Evolutionary conservation across 2,113 vertebrate genomes (phyloP).

Genomic region (Paracanthobrama guichenoti): DNA sequence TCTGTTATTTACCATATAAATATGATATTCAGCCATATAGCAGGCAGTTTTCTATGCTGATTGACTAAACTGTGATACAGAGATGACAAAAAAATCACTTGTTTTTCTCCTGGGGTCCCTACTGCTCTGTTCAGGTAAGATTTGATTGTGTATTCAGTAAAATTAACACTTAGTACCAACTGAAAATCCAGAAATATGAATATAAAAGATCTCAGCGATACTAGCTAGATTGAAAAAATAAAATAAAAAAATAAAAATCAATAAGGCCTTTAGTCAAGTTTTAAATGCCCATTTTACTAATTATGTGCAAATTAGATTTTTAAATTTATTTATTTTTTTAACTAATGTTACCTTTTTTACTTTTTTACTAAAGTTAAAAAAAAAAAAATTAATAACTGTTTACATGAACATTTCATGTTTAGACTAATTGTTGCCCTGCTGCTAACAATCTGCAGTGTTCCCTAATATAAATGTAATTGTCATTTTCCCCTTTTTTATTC

Average conservation of each 20-base stretch:
- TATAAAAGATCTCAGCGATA: neutral
- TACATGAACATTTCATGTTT: neutral
- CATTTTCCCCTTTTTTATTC: too few relatives aligned
- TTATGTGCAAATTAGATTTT: too few relatives aligned
- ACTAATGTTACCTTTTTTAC: too few relatives aligned
- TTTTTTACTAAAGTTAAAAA: too few relatives aligned
- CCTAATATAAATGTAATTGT: neutral
- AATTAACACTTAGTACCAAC: neutral
- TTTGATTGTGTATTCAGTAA: neutral
- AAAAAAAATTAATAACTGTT: too few relatives aligned
- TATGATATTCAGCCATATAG: neutral
- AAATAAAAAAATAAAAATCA: too few relatives aligned
- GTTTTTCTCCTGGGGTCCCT: conserved; percentile 3
- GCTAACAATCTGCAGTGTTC: neutral
- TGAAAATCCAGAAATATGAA: neutral
- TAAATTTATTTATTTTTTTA: too few relatives aligned
- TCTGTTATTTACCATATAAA: neutral
- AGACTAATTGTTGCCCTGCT: neutral
- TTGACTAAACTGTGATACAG: neutral
- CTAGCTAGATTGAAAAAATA: too few relatives aligned
- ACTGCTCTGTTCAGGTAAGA: conserved; percentile 37
- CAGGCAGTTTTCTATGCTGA: neutral
- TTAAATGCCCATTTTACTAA: too few relatives aligned
- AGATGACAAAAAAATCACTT: neutral
- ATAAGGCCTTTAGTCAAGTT: too few relatives aligned